Evolutionary conservation across 2,888 invertebrate genomes (phyloP).

Genomic region (Apamea epomidion): DNA sequence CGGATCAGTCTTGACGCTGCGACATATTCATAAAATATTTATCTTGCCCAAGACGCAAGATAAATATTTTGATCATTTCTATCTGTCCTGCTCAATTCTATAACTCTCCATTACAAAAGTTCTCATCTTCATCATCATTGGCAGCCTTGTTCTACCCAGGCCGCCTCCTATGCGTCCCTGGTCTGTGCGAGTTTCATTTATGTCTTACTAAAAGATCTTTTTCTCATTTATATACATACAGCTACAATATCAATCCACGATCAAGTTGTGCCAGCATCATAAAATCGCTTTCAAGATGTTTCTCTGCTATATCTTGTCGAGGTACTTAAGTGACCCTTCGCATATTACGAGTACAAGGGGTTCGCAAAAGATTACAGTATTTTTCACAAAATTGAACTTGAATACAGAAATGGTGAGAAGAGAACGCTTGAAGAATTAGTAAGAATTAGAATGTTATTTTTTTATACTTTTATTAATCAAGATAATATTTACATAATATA

Average conservation of each 20-base stretch:
- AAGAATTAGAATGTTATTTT: not conserved
- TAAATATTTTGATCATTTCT: too few relatives aligned
- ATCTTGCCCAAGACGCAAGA: not conserved
- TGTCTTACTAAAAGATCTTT: not conserved
- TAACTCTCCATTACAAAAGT: not conserved
- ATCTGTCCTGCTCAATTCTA: not conserved
- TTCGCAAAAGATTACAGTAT: conserved; percentile 7
- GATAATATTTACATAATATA: too few relatives aligned
- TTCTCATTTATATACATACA: not conserved
- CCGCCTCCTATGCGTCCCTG: not conserved
- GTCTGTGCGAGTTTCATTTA: not conserved
- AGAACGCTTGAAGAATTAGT: not conserved
- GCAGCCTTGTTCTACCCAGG: not conserved
- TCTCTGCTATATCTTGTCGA: not conserved
- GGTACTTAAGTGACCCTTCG: conserved; percentile 10
- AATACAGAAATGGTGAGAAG: not conserved
- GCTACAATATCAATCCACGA: not conserved
- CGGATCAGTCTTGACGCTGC: too few relatives aligned
- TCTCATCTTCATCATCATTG: not conserved
- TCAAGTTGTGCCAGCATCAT: conserved; percentile 4
- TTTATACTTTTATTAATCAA: too few relatives aligned
- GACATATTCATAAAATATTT: not conserved
- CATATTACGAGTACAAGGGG: conserved; percentile 15
- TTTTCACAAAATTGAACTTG: conserved; percentile 20
- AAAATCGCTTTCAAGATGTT: conserved; percentile 8